phyloP scores from a whole-genome alignment of 2,113 vertebrate species.

The Melanerpes formicivorus region DNA sequence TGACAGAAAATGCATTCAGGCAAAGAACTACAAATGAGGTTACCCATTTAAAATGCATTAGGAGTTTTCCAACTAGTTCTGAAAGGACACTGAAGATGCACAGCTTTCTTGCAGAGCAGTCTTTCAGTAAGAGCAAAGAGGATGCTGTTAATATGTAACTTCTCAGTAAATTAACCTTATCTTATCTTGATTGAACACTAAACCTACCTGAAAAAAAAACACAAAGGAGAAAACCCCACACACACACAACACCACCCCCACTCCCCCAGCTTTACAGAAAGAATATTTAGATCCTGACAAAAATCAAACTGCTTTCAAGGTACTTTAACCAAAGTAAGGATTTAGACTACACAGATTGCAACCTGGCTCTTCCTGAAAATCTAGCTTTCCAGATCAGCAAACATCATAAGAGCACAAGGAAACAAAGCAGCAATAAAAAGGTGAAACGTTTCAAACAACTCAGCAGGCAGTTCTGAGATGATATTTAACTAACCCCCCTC shows the following conservation, averaged over 20 bases:
- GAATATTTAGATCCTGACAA: neutral
- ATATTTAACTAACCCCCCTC: neutral
- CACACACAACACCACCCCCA: neutral
- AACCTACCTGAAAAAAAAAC: neutral
- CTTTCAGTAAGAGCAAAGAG: neutral
- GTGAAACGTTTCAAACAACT: neutral
- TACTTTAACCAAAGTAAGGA: neutral
- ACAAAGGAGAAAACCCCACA: no score
- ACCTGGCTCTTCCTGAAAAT: neutral
- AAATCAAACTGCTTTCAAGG: neutral
- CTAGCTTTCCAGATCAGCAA: conserved; percentile 6
- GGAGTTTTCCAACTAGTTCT: neutral
- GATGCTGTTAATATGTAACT: neutral
- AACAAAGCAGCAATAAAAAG: neutral
- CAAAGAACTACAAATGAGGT: neutral
- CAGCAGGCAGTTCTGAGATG: neutral
- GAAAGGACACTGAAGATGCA: neutral
- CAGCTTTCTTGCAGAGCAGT: neutral
- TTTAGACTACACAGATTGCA: neutral
- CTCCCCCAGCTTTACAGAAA: neutral
- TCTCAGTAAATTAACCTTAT: neutral
- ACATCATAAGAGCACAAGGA: neutral
- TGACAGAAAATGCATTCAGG: neutral
- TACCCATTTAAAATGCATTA: neutral
- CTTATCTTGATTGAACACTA: neutral